Percentiles rank a stretch among this genome's conserved stretches.
Conservation (phyloP, 2,797 vertebrate genomes). For the Carapus acus region DNA sequence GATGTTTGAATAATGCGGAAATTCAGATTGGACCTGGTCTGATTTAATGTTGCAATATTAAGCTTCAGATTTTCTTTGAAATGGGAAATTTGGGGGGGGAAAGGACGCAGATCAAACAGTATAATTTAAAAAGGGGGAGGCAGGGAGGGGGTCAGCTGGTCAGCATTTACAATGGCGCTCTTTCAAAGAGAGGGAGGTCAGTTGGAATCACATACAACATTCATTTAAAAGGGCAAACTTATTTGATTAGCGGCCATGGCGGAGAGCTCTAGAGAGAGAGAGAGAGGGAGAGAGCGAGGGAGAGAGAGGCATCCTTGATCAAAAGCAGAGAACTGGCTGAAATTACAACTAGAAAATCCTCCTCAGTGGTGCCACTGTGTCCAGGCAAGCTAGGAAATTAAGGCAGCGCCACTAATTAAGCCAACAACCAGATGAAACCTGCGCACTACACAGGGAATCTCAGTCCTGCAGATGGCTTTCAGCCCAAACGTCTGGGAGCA, state of each 20-base stretch:
- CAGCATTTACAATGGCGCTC: conserved; percentile 50
- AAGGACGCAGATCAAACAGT: conserved; percentile 54
- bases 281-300: conserved; percentile 44
- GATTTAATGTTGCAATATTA: conserved; percentile 49
- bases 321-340: conserved; percentile 46
- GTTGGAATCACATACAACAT: conserved; percentile 52
- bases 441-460: conserved; percentile 27
- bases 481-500: conserved; percentile 8
- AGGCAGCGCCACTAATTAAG: conserved; percentile 40
- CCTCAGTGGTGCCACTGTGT: conserved; percentile 38
- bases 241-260: conserved; percentile 66
- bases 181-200: conserved; percentile 48
- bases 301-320: conserved; percentile 47
- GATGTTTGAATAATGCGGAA: too few relatives aligned
- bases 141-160: conserved; percentile 41
- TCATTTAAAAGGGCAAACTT: conserved; percentile 60
- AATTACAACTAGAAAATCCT: conserved; percentile 46
- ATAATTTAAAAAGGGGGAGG: conserved; percentile 56
- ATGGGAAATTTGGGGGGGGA: conserved; percentile 19
- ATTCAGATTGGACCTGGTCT: conserved; percentile 20
- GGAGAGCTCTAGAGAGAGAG: conserved; percentile 46
- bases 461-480: conserved; percentile 17
- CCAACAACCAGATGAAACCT: conserved; percentile 20
- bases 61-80: conserved; percentile 56
- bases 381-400: conserved; percentile 27